Evolutionary conservation across 2,797 vertebrate genomes (phyloP).

Genomic region (Lepilemur ruficaudatus): DNA sequence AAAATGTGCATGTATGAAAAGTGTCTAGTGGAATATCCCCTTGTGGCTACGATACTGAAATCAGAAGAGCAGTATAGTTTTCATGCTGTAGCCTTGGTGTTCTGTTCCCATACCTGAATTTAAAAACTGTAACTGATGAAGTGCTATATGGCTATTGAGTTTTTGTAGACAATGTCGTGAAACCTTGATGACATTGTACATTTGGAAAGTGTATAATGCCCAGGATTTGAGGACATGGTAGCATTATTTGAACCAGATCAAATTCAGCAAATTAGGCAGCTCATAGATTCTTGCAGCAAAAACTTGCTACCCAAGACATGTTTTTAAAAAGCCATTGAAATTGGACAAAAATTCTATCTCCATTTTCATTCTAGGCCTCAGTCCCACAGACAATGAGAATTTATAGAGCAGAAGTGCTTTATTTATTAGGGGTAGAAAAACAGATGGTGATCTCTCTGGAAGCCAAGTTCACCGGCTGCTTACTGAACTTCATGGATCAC

Average conservation of each 20-base stretch:
- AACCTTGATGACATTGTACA: constrained; percentile 76
- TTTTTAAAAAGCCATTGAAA: constrained; percentile 36
- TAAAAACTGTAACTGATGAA: constrained; percentile 79
- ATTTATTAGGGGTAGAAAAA: constrained; percentile 40
- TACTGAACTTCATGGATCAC: background rate
- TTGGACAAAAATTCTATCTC: constrained; percentile 22
- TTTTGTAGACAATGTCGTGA: constrained; percentile 82
- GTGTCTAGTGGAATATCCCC: constrained; percentile 47
- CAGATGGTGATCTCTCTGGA: constrained; percentile 51
- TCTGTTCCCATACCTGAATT: constrained; percentile 77
- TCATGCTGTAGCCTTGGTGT: constrained; percentile 39
- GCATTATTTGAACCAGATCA: constrained; percentile 35
- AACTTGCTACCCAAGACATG: constrained; percentile 5
- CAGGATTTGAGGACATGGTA: constrained; percentile 52
- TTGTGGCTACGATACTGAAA: constrained; percentile 35
- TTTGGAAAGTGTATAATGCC: constrained; percentile 53
- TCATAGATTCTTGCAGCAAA: background rate
- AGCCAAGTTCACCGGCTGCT: background rate
- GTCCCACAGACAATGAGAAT: background rate
- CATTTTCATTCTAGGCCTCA: constrained; percentile 43
- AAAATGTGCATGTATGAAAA: background rate
- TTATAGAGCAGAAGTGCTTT: constrained; percentile 34
- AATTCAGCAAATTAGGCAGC: constrained; percentile 17
- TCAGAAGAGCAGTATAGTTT: background rate
- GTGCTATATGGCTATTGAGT: constrained; percentile 81